Evolutionary conservation across 2,113 vertebrate genomes (phyloP).

Genomic region (rabbit (Oryctolagus cuniculus)): DNA sequence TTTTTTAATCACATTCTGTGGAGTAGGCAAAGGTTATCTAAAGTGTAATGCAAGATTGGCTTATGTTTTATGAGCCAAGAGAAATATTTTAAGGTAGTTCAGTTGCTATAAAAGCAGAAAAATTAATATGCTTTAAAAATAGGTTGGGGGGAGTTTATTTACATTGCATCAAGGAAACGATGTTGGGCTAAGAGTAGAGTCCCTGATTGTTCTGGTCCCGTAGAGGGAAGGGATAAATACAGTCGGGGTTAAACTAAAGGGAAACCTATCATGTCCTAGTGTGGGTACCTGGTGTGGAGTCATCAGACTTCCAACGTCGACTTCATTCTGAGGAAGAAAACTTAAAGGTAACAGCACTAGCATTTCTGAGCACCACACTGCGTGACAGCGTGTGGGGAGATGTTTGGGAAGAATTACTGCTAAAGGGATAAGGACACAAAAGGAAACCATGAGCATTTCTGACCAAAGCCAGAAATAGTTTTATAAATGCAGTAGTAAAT

Average conservation of each 20-base stretch:
- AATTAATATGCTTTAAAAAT: background rate
- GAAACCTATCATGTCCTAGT: background rate
- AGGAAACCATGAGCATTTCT: background rate
- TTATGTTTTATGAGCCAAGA: background rate
- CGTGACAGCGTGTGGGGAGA: background rate
- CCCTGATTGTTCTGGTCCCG: background rate
- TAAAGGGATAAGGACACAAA: background rate
- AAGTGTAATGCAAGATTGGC: background rate
- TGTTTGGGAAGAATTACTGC: background rate
- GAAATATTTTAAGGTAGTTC: background rate
- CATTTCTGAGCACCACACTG: background rate
- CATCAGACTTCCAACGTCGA: background rate
- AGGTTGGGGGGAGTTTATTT: background rate
- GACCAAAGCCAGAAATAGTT: background rate
- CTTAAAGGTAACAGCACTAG: background rate
- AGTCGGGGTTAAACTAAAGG: background rate
- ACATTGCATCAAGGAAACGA: background rate
- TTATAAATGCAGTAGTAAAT: background rate
- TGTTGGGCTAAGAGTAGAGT: background rate
- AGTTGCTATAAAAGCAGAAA: background rate
- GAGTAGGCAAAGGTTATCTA: background rate
- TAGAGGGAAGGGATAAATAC: background rate
- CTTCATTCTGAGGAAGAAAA: background rate
- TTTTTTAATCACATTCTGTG: background rate
- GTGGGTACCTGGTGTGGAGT: accelerated